Conservation (phyloP, 2,888 invertebrate genomes). For the Petrolisthes cinctipes region DNA sequence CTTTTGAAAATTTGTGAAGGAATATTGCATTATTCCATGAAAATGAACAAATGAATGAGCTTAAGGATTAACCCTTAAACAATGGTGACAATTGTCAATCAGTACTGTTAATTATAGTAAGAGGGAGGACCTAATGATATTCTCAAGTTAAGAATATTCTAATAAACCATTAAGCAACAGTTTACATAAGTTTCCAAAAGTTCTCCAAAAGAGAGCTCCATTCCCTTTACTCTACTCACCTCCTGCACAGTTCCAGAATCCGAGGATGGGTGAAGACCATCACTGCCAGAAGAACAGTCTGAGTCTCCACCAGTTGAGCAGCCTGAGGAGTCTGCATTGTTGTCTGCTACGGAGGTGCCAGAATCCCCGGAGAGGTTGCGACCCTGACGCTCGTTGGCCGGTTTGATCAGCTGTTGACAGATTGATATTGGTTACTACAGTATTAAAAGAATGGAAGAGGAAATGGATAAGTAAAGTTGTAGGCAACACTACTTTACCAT, state of each 20-base stretch:
- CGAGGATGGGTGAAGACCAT: constrained; percentile 42
- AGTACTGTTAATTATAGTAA: too few species aligned
- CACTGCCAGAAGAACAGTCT: constrained; percentile 47
- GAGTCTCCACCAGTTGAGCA: constrained; percentile 54
- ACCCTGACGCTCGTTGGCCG: constrained; percentile 35
- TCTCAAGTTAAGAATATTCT: too few species aligned
- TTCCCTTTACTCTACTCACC: not conserved
- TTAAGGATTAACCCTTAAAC: too few species aligned
- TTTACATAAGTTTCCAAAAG: not conserved
- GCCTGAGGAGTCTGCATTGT: constrained; percentile 39
- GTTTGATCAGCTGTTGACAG: constrained; percentile 31
- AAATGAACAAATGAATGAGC: too few species aligned
- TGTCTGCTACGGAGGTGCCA: constrained; percentile 46
- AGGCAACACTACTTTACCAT: too few species aligned
- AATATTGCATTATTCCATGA: too few species aligned
- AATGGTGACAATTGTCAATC: too few species aligned
- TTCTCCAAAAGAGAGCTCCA: too few species aligned
- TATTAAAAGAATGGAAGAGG: not conserved
- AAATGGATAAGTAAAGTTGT: too few species aligned
- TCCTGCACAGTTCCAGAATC: constrained; percentile 55
- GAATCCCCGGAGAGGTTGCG: constrained; percentile 55
- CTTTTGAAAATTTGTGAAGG: too few species aligned
- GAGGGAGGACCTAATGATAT: too few species aligned
- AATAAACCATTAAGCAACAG: too few species aligned
- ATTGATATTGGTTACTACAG: not conserved